A percentile compares a stretch with the other conserved stretches of the same genome.
Conservation (phyloP, 2,888 invertebrate genomes). For the Ferdinandea cuprea region DNA sequence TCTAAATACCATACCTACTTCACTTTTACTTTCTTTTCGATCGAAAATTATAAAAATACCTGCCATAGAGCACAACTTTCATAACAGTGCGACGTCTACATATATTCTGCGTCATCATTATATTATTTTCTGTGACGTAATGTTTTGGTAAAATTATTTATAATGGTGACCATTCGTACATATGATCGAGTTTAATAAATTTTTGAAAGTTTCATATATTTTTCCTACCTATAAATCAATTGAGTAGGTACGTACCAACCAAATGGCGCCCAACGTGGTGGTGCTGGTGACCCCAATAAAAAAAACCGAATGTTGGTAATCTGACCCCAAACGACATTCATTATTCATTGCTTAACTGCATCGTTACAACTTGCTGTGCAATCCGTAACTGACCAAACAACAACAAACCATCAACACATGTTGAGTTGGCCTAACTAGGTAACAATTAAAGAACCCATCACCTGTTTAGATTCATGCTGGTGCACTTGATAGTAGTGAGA, state of each 20-base stretch:
- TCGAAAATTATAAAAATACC: slow-evolving; percentile 41
- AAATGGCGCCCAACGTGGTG: slow-evolving; percentile 29
- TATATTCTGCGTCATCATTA: background rate
- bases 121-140: slow-evolving; percentile 10
- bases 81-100: background rate
- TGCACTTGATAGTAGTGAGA: background rate
- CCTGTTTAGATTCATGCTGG: slow-evolving; percentile 20
- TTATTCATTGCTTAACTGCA: slow-evolving; percentile 49
- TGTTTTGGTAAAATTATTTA: background rate
- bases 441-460: slow-evolving; percentile 12
- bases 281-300: background rate
- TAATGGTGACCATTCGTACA: background rate
- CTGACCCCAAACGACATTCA: slow-evolving; percentile 40
- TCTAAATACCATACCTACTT: slow-evolving; percentile 30
- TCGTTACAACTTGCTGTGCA: slow-evolving; percentile 27
- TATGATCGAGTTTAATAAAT: slow-evolving; percentile 3
- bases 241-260: no score
- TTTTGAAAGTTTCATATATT: slow-evolving; percentile 22
- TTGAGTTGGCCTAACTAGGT: slow-evolving; percentile 1
- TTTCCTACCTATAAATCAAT: background rate
- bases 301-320: background rate
- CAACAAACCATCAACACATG: slow-evolving; percentile 45
- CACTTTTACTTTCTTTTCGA: slow-evolving; percentile 52
- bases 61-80: background rate
- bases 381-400: slow-evolving; percentile 34